These are phyloP conservation scores for Mormyrus lacerda DNA, from an alignment of 2,113 vertebrate species.

Conservation along the genomic window DNA sequence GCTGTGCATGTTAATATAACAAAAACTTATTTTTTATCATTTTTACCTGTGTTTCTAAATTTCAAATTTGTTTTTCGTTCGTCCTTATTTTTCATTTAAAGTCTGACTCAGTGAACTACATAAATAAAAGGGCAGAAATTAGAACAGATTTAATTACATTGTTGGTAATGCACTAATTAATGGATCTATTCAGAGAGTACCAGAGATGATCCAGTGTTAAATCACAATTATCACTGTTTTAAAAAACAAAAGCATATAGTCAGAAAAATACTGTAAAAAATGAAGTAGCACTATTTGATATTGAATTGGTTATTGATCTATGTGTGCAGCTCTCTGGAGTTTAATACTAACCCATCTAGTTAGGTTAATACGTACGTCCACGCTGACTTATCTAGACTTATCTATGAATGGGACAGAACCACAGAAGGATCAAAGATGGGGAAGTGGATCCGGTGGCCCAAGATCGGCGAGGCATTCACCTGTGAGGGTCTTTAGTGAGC, in stretches of 20 bases:
- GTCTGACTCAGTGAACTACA: not conserved
- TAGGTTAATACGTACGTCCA: not conserved
- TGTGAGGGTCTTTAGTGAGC: not conserved
- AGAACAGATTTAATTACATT: not conserved
- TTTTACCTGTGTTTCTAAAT: not conserved
- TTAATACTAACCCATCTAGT: not conserved
- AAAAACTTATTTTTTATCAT: not conserved
- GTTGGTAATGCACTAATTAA: not conserved
- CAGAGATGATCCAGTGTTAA: not conserved
- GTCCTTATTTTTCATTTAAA: not conserved
- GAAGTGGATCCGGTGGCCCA: not conserved
- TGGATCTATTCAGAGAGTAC: not conserved
- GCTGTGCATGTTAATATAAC: not conserved
- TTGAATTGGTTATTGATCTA: not conserved
- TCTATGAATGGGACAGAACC: not conserved
- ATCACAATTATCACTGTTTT: not conserved
- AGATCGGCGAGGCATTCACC: not conserved
- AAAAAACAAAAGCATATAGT: not conserved
- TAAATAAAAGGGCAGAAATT: not conserved
- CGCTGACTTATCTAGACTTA: not conserved
- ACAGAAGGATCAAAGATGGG: not conserved
- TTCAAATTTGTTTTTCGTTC: not conserved
- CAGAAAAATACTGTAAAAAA: not conserved
- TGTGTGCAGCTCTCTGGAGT: not conserved
- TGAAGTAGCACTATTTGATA: not conserved